Evolutionary conservation across 2,888 invertebrate species (phyloP).

Genomic region (Synergus itoensis): DNA sequence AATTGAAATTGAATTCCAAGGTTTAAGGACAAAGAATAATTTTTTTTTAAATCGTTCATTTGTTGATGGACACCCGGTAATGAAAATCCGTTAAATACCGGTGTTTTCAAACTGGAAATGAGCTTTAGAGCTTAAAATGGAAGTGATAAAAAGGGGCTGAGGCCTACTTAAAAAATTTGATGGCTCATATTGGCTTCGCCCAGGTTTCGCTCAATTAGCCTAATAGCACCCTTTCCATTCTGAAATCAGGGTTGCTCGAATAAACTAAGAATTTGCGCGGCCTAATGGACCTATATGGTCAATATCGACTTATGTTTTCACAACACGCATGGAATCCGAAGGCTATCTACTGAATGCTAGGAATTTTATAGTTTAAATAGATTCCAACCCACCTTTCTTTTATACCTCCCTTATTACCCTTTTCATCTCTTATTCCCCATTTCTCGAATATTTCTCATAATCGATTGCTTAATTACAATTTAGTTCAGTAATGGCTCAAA

Average conservation of each 20-base stretch:
- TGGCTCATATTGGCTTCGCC: constrained; percentile 35
- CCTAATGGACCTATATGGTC: constrained; percentile 10
- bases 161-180: constrained; percentile 21
- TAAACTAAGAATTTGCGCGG: constrained; percentile 8
- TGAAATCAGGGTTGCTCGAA: constrained; percentile 18
- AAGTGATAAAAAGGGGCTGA: constrained; percentile 10
- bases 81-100: background rate
- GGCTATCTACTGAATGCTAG: constrained; percentile 59
- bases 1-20: background rate
- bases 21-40: background rate
- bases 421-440: background rate
- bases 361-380: constrained; percentile 55
- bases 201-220: constrained; percentile 37
- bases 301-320: constrained; percentile 41
- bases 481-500: background rate
- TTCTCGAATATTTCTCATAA: background rate
- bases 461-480: background rate
- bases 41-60: background rate
- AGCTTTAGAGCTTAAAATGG: constrained; percentile 3
- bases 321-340: constrained; percentile 52
- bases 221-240: constrained; percentile 24
- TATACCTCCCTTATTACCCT: background rate
- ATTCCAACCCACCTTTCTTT: background rate
- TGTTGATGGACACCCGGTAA: background rate
- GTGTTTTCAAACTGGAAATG: constrained; percentile 7